These are phyloP conservation scores for Lamellibrachia luymesi DNA, from an alignment of 1,140 invertebrate species.

Conservation along the genomic window DNA sequence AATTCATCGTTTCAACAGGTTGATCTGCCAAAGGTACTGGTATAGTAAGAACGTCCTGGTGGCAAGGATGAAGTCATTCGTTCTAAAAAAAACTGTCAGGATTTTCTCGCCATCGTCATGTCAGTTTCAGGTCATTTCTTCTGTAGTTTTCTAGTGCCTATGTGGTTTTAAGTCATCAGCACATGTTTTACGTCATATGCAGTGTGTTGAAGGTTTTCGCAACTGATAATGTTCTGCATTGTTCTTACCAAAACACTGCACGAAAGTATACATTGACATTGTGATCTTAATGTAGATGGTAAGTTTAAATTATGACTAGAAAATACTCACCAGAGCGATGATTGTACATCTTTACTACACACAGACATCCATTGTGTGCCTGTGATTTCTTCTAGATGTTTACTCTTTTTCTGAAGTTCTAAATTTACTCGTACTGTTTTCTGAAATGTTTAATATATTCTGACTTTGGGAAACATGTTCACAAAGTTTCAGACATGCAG, in stretches of 20 bases:
- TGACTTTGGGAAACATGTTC: background rate
- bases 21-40: no score
- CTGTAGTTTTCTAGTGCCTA: background rate
- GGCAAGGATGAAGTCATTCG: no score
- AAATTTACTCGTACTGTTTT: background rate
- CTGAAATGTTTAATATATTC: background rate
- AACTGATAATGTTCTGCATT: background rate
- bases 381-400: background rate
- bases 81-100: no score
- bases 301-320: background rate
- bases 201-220: background rate
- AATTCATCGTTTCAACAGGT: no score
- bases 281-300: background rate
- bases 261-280: background rate
- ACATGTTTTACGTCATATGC: background rate
- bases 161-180: no score
- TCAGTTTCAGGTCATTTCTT: background rate
- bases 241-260: background rate
- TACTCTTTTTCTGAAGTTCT: background rate
- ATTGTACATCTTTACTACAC: background rate
- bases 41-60: no score
- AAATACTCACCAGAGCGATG: background rate
- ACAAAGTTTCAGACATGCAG: background rate
- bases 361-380: background rate
- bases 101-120: no score